phyloP scores from a whole-genome alignment of 2,888 invertebrate genomes.

The Dasysyrphus albostriatus region DNA sequence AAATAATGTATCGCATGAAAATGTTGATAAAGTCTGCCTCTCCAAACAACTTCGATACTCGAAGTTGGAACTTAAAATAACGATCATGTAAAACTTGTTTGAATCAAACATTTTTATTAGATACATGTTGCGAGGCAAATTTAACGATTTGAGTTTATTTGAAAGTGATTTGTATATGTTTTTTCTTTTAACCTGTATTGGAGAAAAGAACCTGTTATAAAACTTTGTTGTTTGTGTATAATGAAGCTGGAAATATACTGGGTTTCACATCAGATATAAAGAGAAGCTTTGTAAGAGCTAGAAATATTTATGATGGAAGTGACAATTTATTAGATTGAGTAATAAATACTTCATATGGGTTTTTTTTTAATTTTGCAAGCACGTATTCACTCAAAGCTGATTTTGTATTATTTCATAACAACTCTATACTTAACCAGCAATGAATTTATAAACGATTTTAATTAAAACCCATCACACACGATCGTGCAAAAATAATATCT shows the following conservation, averaged over 20 bases:
- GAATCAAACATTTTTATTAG: background rate
- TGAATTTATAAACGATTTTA: background rate
- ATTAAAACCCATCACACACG: background rate
- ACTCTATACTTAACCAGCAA: background rate
- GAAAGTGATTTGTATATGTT: background rate
- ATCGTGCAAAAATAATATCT: background rate
- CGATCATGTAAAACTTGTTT: constrained; percentile 22
- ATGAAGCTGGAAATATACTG: constrained; percentile 6
- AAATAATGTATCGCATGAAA: too few species aligned
- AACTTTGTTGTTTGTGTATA: background rate
- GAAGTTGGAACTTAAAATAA: constrained; percentile 1
- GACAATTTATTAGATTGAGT: constrained; percentile 11
- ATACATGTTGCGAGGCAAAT: background rate
- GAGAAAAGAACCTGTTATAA: constrained; percentile 23
- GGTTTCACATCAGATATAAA: background rate
- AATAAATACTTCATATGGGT: background rate
- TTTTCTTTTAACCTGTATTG: background rate
- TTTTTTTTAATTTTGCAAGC: constrained; percentile 7
- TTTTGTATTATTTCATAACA: constrained; percentile 20
- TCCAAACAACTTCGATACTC: constrained; percentile 51
- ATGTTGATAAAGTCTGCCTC: background rate
- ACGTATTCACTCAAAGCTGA: constrained; percentile 1
- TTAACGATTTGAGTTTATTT: constrained; percentile 1
- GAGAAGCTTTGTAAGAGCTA: background rate
- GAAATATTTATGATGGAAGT: constrained; percentile 10